Percentiles rank a stretch among this genome's conserved stretches.
Evolutionary conservation across 2,888 invertebrate species (phyloP).

Genomic region (Timandra comae): DNA sequence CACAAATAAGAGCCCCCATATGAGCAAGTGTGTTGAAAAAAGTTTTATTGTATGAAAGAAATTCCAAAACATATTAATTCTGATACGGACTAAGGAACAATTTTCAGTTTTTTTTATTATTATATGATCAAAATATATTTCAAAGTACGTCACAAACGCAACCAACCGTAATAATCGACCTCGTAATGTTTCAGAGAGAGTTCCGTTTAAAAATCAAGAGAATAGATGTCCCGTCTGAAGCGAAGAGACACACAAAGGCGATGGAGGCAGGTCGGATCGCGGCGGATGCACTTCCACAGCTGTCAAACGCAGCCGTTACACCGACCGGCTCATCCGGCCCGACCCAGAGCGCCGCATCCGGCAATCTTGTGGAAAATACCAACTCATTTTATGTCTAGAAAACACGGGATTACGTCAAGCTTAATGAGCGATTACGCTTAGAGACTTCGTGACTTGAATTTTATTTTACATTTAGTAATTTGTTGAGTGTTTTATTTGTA

Average conservation of each 20-base stretch:
- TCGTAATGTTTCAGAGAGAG: too few species aligned
- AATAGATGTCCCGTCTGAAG: constrained; percentile 1
- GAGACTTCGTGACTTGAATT: background rate
- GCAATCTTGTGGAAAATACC: constrained; percentile 17
- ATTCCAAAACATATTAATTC: too few species aligned
- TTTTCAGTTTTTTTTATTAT: too few species aligned
- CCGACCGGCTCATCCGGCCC: constrained; percentile 10
- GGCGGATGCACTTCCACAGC: constrained; percentile 9
- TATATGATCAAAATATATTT: too few species aligned
- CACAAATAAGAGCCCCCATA: too few species aligned
- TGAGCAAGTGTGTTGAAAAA: too few species aligned
- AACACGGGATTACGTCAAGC: constrained; percentile 17
- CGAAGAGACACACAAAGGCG: constrained; percentile 1
- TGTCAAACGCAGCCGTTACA: constrained; percentile 11
- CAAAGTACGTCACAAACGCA: too few species aligned
- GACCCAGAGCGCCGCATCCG: constrained; percentile 11
- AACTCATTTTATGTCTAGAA: constrained; percentile 9
- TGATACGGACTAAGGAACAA: too few species aligned
- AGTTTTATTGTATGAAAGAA: too few species aligned
- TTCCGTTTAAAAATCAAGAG: constrained; percentile 5
- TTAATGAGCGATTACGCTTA: constrained; percentile 13
- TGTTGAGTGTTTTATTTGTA: background rate
- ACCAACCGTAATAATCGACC: too few species aligned
- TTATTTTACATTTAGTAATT: background rate
- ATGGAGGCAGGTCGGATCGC: too few species aligned